These are phyloP conservation scores for Dryobota labecula DNA, from an alignment of 2,888 invertebrate genomes.

Conservation along the genomic window DNA sequence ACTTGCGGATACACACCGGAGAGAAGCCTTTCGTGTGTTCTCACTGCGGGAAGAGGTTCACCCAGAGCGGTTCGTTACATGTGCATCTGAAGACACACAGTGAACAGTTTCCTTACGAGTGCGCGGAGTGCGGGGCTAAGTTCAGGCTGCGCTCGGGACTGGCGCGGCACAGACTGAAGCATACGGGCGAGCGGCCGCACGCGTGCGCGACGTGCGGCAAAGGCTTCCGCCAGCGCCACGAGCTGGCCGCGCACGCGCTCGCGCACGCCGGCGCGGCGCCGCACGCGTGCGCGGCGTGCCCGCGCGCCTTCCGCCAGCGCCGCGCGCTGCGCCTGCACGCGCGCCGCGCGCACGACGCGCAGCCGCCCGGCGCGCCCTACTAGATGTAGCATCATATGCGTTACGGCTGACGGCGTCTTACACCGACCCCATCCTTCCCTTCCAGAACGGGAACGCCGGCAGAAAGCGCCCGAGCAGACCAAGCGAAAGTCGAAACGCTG, in stretches of 20 bases:
- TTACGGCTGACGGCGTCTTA: slow-evolving; percentile 34
- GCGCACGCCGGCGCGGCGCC: slow-evolving; percentile 85
- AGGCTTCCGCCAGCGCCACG: slow-evolving; percentile 91
- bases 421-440: slow-evolving; percentile 57
- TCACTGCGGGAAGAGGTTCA: slow-evolving; percentile 91
- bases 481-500: slow-evolving; percentile 31
- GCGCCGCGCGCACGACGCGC: slow-evolving; percentile 80
- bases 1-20: slow-evolving; percentile 91
- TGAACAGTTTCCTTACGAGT: slow-evolving; percentile 89
- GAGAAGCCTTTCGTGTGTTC: slow-evolving; percentile 91
- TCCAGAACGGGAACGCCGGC: slow-evolving; percentile 44
- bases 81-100: slow-evolving; percentile 91
- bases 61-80: slow-evolving; percentile 92
- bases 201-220: slow-evolving; percentile 90
- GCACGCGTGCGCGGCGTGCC: slow-evolving; percentile 89
- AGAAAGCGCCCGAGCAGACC: slow-evolving; percentile 3
- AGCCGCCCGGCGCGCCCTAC: slow-evolving; percentile 25
- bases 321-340: slow-evolving; percentile 82
- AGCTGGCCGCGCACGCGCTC: slow-evolving; percentile 77
- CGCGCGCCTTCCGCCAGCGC: slow-evolving; percentile 89
- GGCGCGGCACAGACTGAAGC: slow-evolving; percentile 90
- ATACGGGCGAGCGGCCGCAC: slow-evolving; percentile 92
- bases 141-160: slow-evolving; percentile 91
- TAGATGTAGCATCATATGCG: slow-evolving; percentile 29
- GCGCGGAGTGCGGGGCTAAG: slow-evolving; percentile 91